Base-by-base conservation (phyloP, 2,113 vertebrate genomes). In the Chionis minor region DNA sequence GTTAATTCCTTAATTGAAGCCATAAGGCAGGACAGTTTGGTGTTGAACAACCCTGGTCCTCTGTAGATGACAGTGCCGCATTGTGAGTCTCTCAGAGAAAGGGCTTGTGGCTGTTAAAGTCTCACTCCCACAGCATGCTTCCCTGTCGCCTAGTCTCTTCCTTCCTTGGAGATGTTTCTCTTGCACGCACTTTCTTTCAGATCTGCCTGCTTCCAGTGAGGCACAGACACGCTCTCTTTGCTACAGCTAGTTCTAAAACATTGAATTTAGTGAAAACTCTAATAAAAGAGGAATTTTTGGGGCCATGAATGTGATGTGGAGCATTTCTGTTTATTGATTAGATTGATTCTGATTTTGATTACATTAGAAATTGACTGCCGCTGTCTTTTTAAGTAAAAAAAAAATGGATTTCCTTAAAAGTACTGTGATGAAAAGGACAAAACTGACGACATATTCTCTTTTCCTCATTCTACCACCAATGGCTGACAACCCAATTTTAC, bases 141-240 rank as follows among this genome's bases (percentile, higher is more conserved):
- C 61, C 9, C 8, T 67, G 33, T 23, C 69, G 30, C 14, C 4
- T 56, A 14, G 9, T 65, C 8, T 72, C 22, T 79, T 28, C 13
- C 32, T 75, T 82, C 73, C 10, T 3, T 8, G 30, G 27, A 79
- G 20, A 33, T 35, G 23, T 51, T 79, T 59, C 38, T 81, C n/a
- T 84, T 5, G 2, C 24, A 38, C 3, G 0, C 4, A 17, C 21
- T 72, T 81, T 65, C 23, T 32, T 87, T 75, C 81, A 71, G 32
- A 33, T 35, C 59, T 55, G 13, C 33, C n/a, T 83, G 40, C 32
- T 81, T 74, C 14, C 69, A 91, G 7, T 54, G 52, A 81, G 18
- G 18, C 42, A 40, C 1, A 1, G 30, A n/a, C 17, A 27, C 26
- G 12, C 0, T 45, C 3, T 51, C 8, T 61, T 80, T 77, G 22